Percentiles rank a stretch among this genome's conserved stretches.
Evolutionary conservation across 2,113 vertebrate genomes (phyloP).

Genomic region (Muntiacus muntjak): DNA sequence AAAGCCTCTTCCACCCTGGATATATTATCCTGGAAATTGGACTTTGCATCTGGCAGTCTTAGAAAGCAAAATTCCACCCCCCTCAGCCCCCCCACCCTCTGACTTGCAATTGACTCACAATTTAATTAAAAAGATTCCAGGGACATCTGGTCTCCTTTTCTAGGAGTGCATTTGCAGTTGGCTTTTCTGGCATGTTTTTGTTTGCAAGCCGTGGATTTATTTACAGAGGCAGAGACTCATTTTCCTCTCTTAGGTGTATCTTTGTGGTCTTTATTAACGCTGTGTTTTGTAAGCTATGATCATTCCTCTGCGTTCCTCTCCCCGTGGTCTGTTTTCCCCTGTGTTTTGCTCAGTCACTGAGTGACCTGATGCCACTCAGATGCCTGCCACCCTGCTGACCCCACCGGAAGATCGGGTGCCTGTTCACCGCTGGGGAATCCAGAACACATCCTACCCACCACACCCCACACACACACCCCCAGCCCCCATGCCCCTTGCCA

Average conservation of each 20-base stretch:
- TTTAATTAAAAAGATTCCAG: constrained; percentile 76
- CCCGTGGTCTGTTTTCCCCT: background rate
- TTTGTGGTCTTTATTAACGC: constrained; percentile 49
- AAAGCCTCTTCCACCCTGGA: constrained; percentile 58
- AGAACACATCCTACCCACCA: background rate
- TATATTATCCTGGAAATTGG: constrained; percentile 70
- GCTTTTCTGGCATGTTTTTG: constrained; percentile 58
- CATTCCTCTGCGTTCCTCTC: background rate
- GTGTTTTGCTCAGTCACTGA: background rate
- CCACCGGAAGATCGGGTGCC: background rate
- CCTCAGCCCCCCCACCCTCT: background rate
- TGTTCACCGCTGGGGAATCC: background rate
- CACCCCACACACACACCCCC: too few relatives aligned
- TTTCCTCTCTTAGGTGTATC: constrained; percentile 50
- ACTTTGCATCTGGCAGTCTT: constrained; percentile 74
- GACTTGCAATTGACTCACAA: constrained; percentile 70
- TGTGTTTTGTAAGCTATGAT: background rate
- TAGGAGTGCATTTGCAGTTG: constrained; percentile 66
- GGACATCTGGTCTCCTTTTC: constrained; percentile 75
- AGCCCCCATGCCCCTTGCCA: background rate
- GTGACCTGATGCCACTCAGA: background rate
- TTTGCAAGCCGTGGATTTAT: constrained; percentile 66
- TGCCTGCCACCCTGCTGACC: background rate
- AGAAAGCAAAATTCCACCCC: constrained; percentile 70
- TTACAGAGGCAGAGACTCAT: constrained; percentile 55